Conservation (phyloP, 2,797 vertebrate genomes). For the Mormyrus hasselquistii region DNA sequence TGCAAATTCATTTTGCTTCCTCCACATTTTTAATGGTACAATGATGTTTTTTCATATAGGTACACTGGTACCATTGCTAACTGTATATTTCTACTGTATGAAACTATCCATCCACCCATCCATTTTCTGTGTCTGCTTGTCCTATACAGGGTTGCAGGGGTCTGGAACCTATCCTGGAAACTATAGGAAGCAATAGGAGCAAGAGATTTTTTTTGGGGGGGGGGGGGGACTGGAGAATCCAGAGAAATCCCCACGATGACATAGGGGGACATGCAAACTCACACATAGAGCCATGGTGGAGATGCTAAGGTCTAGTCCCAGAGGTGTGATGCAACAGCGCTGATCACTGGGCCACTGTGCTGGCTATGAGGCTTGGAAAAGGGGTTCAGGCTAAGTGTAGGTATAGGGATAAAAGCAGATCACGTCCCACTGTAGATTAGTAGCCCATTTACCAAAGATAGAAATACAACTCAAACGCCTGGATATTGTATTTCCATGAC, state of each 20-base stretch:
- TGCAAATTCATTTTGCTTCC: background rate
- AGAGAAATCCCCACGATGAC: background rate
- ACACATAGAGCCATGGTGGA: background rate
- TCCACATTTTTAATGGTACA: background rate
- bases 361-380: background rate
- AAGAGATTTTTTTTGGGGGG: background rate
- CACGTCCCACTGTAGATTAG: background rate
- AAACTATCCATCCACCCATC: background rate
- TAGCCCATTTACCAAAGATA: background rate
- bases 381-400: background rate
- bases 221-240: background rate
- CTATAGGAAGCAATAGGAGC: background rate
- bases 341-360: background rate
- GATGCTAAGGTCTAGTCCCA: background rate
- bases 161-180: background rate
- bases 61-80: background rate
- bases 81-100: background rate
- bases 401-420: background rate
- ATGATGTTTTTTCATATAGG: background rate
- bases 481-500: background rate
- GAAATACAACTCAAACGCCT: background rate
- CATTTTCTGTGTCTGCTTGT: background rate
- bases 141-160: background rate
- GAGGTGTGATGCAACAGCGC: background rate
- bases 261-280: background rate